A percentile compares a stretch with the other conserved stretches of the same genome.
Evolutionary conservation across 35 echinoderm and acorn worm genomes (phyloP).

Genomic region (Ophioderma brevispina): DNA sequence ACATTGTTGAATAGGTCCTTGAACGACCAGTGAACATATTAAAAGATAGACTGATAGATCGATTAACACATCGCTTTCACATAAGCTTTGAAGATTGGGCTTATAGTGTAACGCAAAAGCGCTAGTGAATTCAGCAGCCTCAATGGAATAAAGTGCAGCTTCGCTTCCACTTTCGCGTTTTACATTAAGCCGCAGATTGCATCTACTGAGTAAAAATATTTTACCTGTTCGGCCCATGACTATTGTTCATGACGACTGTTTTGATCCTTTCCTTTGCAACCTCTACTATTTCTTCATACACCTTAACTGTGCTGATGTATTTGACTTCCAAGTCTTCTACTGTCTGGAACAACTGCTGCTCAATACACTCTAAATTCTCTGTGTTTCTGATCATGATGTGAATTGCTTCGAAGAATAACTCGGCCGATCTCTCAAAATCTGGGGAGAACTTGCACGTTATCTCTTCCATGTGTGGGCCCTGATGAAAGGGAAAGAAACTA

Average conservation of each 20-base stretch:
- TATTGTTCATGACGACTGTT: constrained; percentile 59
- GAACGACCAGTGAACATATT: too few species aligned
- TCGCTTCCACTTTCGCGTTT: too few species aligned
- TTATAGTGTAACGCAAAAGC: too few species aligned
- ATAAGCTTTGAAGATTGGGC: too few species aligned
- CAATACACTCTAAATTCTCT: constrained; percentile 42
- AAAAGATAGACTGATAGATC: too few species aligned
- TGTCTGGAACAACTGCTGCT: constrained; percentile 54
- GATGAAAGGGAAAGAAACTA: background rate
- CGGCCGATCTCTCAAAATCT: constrained; percentile 63
- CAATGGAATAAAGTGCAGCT: too few species aligned
- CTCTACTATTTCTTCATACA: constrained; percentile 77
- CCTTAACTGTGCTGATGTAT: constrained; percentile 69
- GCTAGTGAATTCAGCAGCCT: too few species aligned
- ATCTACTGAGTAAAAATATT: too few species aligned
- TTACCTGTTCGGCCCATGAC: constrained; percentile 91
- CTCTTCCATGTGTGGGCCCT: constrained; percentile 70
- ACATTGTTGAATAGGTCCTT: too few species aligned
- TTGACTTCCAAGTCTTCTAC: constrained; percentile 58
- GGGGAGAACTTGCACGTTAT: constrained; percentile 76
- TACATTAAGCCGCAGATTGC: too few species aligned
- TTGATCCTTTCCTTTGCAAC: constrained; percentile 72
- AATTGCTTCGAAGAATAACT: constrained; percentile 55
- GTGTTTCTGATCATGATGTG: constrained; percentile 71
- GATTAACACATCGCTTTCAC: too few species aligned